A percentile compares a stretch with the other conserved stretches of the same genome.
Conservation (phyloP, 2,113 vertebrate genomes). For the Motacilla tschutschensis region DNA sequence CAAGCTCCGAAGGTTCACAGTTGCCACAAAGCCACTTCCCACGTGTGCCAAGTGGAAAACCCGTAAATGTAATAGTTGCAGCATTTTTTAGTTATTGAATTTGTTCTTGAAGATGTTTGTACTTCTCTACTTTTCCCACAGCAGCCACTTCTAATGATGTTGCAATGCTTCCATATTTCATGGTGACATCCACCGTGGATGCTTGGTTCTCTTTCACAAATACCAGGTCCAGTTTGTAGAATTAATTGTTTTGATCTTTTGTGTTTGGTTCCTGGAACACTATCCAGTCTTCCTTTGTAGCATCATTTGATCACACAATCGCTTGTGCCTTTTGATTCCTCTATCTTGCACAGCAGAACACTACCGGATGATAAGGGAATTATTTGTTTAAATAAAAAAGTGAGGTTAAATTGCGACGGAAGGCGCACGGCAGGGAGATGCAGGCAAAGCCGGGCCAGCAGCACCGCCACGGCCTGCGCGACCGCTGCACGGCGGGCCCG, state of each 20-base stretch:
- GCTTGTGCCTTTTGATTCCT: neutral
- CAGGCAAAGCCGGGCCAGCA: accelerated
- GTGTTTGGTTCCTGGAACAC: neutral
- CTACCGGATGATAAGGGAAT: too few species aligned
- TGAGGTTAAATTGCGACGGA: neutral
- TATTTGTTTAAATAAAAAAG: neutral
- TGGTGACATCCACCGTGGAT: neutral
- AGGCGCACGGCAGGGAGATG: neutral
- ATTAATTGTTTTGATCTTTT: neutral
- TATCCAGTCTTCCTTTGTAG: neutral
- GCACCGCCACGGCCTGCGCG: too few species aligned
- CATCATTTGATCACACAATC: neutral
- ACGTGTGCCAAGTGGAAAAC: accelerated
- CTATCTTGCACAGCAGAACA: neutral
- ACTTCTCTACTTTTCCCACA: neutral
- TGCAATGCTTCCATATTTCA: accelerated
- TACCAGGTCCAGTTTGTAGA: accelerated
- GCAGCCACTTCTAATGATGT: neutral
- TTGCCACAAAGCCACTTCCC: neutral
- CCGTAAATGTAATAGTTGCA: neutral
- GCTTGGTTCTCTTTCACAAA: neutral
- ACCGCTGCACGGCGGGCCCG: neutral
- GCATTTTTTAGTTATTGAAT: neutral
- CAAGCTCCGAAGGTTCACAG: accelerated
- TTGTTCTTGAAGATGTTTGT: neutral